Conservation (phyloP, 2,888 invertebrate species). For the Polymixis flavicincta region DNA sequence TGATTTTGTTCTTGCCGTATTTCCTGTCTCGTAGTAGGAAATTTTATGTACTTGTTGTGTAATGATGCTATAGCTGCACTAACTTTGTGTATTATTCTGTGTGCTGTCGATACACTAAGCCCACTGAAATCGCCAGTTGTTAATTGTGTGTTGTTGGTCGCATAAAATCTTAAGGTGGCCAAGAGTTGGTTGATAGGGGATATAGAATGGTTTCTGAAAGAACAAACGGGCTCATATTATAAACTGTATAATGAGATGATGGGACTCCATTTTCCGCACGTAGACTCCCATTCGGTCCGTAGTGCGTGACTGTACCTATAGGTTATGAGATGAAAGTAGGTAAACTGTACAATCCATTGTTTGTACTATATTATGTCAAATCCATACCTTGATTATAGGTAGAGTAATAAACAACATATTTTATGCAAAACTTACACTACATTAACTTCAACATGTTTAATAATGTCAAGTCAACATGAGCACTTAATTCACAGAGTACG, state of each 20-base stretch:
- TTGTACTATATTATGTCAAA: no score
- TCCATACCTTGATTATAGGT: no score
- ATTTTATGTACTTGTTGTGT: not conserved
- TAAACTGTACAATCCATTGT: not conserved
- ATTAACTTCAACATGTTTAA: no score
- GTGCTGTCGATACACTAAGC: not conserved
- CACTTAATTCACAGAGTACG: no score
- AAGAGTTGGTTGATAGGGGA: not conserved
- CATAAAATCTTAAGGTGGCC: constrained; percentile 1
- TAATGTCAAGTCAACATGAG: no score
- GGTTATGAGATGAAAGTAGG: no score
- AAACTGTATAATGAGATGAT: not conserved
- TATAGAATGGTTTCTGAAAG: not conserved
- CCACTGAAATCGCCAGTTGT: not conserved
- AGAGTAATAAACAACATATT: no score
- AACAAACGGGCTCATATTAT: not conserved
- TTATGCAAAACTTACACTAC: no score
- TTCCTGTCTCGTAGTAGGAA: not conserved
- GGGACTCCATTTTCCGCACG: no score
- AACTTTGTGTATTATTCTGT: constrained; percentile 1
- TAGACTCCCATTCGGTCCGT: no score
- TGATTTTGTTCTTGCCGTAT: not conserved
- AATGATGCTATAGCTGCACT: constrained; percentile 2
- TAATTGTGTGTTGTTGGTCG: not conserved
- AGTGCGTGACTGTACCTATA: no score